Base-by-base conservation (phyloP, 2,113 vertebrate species). In the Clupea harengus region DNA sequence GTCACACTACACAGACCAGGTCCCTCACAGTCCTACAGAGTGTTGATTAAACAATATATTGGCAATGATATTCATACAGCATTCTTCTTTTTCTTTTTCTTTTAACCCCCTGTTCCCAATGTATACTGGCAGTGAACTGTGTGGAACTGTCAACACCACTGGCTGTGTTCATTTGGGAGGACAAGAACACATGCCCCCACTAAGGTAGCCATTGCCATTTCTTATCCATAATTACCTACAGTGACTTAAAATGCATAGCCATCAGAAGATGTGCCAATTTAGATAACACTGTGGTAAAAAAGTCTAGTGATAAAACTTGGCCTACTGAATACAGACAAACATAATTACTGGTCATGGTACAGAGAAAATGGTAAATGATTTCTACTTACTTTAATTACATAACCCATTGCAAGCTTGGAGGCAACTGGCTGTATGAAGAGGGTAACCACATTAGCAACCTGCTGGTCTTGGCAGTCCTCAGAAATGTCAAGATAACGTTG, bases 391-490 rank as follows among this genome's bases (percentile, higher is more conserved):
- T 60, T 44, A 83, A 32, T 57, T 25, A 32, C 32, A 54, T 39
- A 13, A 54, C 18, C 52, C 18, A 54, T 54, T 0, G 52, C 18
- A 54, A 54, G 4, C 52, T 54, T 54, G 17, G 52, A 54, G 17
- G 17, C 52, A 20, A 54, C 18, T 54, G 52, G 52, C 18, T 54
- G 17, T 9, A 39, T 32, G 3, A 13, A 8, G 67, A 32, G 25
- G 67, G 25, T 75, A 75, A 75, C 67, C 67, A 32, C 67, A 75
- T 75, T 32, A 75, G 67, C 67, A 2, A 32, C 25, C 15, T 15
- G 67, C 67, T 75, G 67, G 67, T 28, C n/a, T 75, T 75, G 67
- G 25, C 67, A 75, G 67, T 28, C n/a, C n/a, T 75, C 67, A 32
- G 67, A 75, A 39, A 28, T 28, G 15, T 75, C 67, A 75, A 32